A percentile compares a stretch with the other conserved stretches of the same genome.
Evolutionary conservation across 2,888 invertebrate species (phyloP).

Genomic region (Polydesmus complanatus): DNA sequence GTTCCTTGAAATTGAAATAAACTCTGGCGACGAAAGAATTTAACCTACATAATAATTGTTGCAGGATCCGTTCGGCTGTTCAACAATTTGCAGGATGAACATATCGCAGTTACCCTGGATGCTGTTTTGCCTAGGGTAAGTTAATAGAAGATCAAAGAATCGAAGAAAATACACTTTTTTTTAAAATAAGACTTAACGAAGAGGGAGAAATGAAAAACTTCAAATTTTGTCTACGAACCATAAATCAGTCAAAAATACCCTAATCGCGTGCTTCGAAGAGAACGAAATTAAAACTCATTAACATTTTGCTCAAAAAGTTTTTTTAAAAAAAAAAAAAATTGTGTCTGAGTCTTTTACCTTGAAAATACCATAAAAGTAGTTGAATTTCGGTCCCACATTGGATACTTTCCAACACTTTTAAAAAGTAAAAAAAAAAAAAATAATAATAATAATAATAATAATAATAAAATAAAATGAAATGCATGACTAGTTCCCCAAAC

Average conservation of each 20-base stretch:
- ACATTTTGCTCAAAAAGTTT: too few relatives aligned
- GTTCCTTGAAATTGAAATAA: not conserved
- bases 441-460: too few relatives aligned
- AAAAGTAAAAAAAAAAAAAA: not conserved
- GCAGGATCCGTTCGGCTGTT: not conserved
- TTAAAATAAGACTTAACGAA: too few relatives aligned
- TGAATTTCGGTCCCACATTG: not conserved
- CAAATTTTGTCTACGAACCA: too few relatives aligned
- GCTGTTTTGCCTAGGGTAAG: not conserved
- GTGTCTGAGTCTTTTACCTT: not conserved
- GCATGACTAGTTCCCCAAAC: too few relatives aligned
- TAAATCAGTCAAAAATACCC: too few relatives aligned
- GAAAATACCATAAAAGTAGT: not conserved
- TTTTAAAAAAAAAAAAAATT: too few relatives aligned
- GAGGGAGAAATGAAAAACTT: too few relatives aligned
- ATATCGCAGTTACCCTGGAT: not conserved
- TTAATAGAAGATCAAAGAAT: not conserved
- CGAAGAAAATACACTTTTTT: too few relatives aligned
- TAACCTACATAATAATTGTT: not conserved
- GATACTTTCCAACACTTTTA: not conserved
- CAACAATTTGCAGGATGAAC: not conserved
- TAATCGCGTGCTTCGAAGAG: too few relatives aligned
- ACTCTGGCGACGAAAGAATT: not conserved
- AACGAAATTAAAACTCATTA: too few relatives aligned
- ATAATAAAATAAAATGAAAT: too few relatives aligned